Percentiles rank a stretch among this genome's conserved stretches.
Evolutionary conservation across 2,888 invertebrate species (phyloP).

Genomic region (Megalurothrips usitatus): DNA sequence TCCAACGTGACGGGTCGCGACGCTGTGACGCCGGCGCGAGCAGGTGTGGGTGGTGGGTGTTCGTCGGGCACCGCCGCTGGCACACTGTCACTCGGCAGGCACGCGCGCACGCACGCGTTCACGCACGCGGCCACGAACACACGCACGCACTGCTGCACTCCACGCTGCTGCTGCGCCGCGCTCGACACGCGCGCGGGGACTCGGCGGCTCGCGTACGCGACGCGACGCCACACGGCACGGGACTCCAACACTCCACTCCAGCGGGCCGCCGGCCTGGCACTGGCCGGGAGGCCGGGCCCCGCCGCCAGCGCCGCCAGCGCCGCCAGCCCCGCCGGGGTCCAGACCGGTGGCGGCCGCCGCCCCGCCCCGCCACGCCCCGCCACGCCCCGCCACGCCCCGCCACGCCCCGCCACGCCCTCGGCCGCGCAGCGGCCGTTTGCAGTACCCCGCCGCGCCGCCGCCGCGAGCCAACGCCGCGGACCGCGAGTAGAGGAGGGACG

Average conservation of each 20-base stretch:
- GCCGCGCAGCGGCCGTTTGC: neutral
- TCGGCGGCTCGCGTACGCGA: neutral
- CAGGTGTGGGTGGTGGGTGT: neutral
- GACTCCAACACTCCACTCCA: neutral
- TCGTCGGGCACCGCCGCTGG: neutral
- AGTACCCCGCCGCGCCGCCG: neutral
- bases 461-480: too few species aligned
- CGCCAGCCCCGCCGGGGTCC: too few species aligned
- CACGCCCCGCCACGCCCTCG: neutral
- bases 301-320: neutral
- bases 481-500: too few species aligned
- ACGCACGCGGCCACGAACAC: neutral
- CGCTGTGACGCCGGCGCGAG: neutral
- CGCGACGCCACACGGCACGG: neutral
- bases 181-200: too few species aligned
- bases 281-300: neutral
- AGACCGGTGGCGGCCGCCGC: neutral
- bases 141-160: neutral
- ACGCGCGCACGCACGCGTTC: neutral
- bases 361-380: neutral
- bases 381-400: neutral
- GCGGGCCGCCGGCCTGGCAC: slow-evolving; percentile 1
- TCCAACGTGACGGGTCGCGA: too few species aligned
- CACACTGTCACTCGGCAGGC: neutral
- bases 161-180: too few species aligned